Evolutionary conservation across 53 echinoderm and acorn worm genomes (phyloP), one percentile per base, ranked within the genome.

Genomic region (Antedon mediterranea): DNA sequence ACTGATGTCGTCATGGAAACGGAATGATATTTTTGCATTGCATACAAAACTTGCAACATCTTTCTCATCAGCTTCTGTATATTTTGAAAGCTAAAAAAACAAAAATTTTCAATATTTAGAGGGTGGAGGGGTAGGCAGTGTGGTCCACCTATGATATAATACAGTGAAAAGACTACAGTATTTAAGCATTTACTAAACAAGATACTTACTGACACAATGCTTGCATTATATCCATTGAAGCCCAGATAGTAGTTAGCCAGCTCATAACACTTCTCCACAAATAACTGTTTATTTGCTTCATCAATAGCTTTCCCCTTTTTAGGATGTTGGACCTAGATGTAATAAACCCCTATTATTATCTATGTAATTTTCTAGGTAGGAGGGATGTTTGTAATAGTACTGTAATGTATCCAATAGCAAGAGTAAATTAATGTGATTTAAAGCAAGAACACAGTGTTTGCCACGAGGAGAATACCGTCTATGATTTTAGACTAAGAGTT

Each of bases 171-270:
- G n/a, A n/a, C n/a, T n/a, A n/a, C n/a, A n/a, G n/a, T n/a, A n/a
- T n/a, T n/a, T n/a, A 83, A 31, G 14, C 14, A 15, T 28, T 20
- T 4, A 30, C 30, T 27, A 30, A 76, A 7, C 3, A 31, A 57
- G 3, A 33, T 28, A 84, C 84, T 90, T 30, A 90, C 90, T 20
- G 84, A 74, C 4, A 74, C 71, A 30, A 90, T 83, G 28, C 80
- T 34, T 31, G 78, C 84, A 11, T 43, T 34, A 84, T 84, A 90
- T 74, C 86, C 86, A 71, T 84, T 83, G 31, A 90, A 90, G 3
- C 90, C 90, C 11, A 90, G 71, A 41, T 90, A 86, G 34, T 86
- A 37, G 71, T 79, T 83, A 26, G 86, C 86, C 15, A 90, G 72
- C 70, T 83, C 86, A 44, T 78, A 83, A 72, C 90, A 90, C 20